Base-by-base conservation (phyloP, 2,888 invertebrate genomes). In the Rosalia funebris region DNA sequence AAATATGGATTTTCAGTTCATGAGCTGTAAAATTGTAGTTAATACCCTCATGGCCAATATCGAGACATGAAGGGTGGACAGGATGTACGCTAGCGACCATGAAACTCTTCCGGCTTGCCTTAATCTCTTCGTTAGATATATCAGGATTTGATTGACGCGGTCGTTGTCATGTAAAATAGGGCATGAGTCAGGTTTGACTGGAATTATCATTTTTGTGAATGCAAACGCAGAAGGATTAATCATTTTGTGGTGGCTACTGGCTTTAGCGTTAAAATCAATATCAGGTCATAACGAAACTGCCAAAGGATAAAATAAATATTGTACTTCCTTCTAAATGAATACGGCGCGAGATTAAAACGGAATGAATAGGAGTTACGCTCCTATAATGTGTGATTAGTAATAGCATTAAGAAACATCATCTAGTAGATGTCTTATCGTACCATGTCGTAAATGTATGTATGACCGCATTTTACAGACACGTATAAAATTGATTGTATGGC, bases 91-190 rank as follows among this genome's bases (percentile, higher is more conserved):
- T 45, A 50, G 48, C 39, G 31, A 50, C 48, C 17, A 50, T 45
- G 55, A 48, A 50, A 52, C 44, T 56, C 56, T 56, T 45, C 55
- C 56, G 48, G 36, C 42, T 20, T 34, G 25, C 50, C 56, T 60
- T 44, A 56, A 60, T 44, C 56, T 52, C 25, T 39, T 32, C 46
- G 48, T 32, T 25, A 56, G 46, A 37, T 20, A 36, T 12, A 36
- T 50, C 55, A 20, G 17, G 48, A 16, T 60, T 19, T 48, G 60
- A 55, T 60, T 44, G 55, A 60, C 55, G 50, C 17, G 31, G 47
- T 54, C 48, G 36, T 34, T 52, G 53, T 41, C 47, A 39, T 31
- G 17, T 20, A 34, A 59, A 10, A 16, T 2, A 17, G 42, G 54
- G 12, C 37, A 10, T 16, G 20, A 44, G 12, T 11, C 19, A 19